Evolutionary conservation across 2,113 vertebrate genomes (phyloP), one percentile per base, ranked within the genome.

Genomic region (Podarcis raffonei): DNA sequence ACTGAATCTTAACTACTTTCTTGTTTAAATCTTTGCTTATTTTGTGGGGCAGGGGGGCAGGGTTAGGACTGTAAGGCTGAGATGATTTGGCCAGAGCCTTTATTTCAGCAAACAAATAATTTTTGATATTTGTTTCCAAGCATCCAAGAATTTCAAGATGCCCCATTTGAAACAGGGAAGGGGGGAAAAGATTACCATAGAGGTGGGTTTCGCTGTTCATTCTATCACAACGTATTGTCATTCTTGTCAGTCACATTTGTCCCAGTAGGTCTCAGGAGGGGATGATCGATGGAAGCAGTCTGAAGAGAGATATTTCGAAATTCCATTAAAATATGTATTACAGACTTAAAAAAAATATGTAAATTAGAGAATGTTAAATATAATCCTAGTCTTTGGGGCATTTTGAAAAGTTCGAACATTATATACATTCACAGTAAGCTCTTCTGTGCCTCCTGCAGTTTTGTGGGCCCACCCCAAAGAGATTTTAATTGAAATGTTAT

Each of bases 231-330:
- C 6, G 13, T 68, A 53, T 84, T 69, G 75, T 13, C 9, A 35
- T 77, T 69, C 74, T 32, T 89, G 75, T 76, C 74, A 83, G 39
- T 68, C 48, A 68, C 35, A 77, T 68, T 89, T 84, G 72, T 57
- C 39, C 77, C n/a, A 35, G 74, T 11, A 23, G 39, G 30, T 37
- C n/a, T 57, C 59, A 83, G 23, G 65, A 76, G 59, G 80, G 18
- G 30, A 57, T 66, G 13, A 48, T 32, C 87, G 72, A 82, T 37
- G 62, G 59, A 35, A 9, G 25, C 37, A 78, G 39, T 66, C 32
- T 76, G 37, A 83, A 35, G 30, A 35, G 57, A 72, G 57, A 57
- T 53, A 25, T 68, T 57, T 57, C 65, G 57, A 78, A 77, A 78
- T 20, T 20, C 59, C 81, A 76, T 83, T 83, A 77, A 35, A 77